These are phyloP conservation scores for Boleophthalmus pectinirostris DNA, from an alignment of 2,113 vertebrate species.

Conservation along the genomic window DNA sequence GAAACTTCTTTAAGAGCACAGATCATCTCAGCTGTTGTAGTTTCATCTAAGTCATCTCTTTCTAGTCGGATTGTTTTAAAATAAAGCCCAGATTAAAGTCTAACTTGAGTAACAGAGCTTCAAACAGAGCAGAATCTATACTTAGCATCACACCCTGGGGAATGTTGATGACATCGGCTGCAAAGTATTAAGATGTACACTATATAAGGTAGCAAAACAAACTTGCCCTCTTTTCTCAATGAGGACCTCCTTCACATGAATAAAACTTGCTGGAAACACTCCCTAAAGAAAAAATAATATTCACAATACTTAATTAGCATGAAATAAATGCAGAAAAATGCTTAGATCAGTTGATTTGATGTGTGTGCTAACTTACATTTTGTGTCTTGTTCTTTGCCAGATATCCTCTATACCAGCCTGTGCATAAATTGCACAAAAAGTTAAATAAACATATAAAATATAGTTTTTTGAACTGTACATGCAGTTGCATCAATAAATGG, in stretches of 20 bases:
- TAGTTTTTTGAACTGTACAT: background rate
- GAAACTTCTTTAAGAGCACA: no score
- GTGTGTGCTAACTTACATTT: slow-evolving; percentile 75
- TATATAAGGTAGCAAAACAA: background rate
- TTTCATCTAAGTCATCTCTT: no score
- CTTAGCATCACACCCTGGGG: no score
- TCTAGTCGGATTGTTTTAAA: no score
- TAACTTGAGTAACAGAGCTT: no score
- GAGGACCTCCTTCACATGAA: slow-evolving; percentile 86
- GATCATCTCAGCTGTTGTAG: no score
- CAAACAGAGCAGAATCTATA: no score
- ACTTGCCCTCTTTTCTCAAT: slow-evolving; percentile 87
- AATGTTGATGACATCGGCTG: no score
- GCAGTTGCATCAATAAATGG: background rate
- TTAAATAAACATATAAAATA: slow-evolving; percentile 7
- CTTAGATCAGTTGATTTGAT: background rate
- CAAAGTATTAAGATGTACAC: background rate
- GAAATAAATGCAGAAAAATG: no score
- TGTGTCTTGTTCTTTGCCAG: slow-evolving; percentile 83
- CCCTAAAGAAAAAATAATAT: slow-evolving; percentile 75
- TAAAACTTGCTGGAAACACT: slow-evolving; percentile 89
- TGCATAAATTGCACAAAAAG: background rate
- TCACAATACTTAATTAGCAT: no score
- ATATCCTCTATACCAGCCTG: slow-evolving; percentile 92
- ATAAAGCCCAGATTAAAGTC: no score